These are phyloP conservation scores for Girardia tigrina DNA, from an alignment of 2,888 invertebrate genomes.

Conservation along the genomic window DNA sequence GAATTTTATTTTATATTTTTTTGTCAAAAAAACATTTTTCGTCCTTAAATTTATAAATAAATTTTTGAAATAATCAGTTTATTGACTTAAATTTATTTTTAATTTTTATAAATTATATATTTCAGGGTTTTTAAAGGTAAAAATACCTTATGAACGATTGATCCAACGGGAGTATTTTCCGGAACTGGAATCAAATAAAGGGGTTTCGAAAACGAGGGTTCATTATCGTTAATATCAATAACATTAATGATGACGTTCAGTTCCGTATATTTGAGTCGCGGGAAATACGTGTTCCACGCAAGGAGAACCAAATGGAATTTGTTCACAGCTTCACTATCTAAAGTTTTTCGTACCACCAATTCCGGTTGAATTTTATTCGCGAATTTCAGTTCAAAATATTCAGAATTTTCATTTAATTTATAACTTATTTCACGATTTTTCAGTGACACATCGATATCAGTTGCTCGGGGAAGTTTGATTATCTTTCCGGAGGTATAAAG, in stretches of 20 bases:
- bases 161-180: not conserved
- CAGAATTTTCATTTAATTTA: not conserved
- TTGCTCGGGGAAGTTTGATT: not conserved
- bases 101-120: too few species aligned
- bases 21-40: too few species aligned
- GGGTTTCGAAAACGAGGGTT: not conserved
- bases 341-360: not conserved
- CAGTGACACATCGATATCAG: not conserved
- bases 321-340: not conserved
- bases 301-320: not conserved
- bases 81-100: too few species aligned
- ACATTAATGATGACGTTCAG: not conserved
- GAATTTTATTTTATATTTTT: too few species aligned
- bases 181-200: not conserved
- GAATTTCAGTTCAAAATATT: not conserved
- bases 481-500: not conserved
- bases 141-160: not conserved
- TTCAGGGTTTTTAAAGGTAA: too few species aligned
- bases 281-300: not conserved
- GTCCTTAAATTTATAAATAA: too few species aligned
- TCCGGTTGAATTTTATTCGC: not conserved
- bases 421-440: constrained; percentile 19
- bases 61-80: too few species aligned
- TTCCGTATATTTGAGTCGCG: not conserved
- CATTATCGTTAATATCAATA: not conserved